Base-by-base conservation (phyloP, 2,113 vertebrate genomes). In the Hemiscyllium ocellatum region DNA sequence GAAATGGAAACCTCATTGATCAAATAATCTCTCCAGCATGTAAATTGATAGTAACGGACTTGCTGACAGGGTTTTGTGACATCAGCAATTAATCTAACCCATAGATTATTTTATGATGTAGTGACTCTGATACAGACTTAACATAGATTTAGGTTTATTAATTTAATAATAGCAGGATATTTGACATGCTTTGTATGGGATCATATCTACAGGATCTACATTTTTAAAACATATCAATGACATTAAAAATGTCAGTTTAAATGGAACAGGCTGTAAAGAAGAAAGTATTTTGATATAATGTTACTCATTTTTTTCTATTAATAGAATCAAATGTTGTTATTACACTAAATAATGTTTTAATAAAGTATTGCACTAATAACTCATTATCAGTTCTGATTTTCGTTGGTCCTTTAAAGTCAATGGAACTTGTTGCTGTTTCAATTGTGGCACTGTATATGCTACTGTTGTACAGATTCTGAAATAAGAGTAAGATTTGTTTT, bases 41-140 rank as follows among this genome's bases (percentile, higher is more conserved):
- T 24, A 94, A 94, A 4, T 24, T 94, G 93, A 94, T 94, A 94
- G 66, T 24, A 94, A 37, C 93, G 50, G 37, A 94, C 65, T 70
- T 61, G 87, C 10, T 90, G 52, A 61, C 56, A 76, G 26, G 56
- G 52, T n/a, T 42, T 68, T 50, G 24, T 52, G 68, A 95, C 68
- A 95, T 50, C 22, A 47, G 93, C 26, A 72, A 61, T 24, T 76
- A 47, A 52, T 72, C 13, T 76, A 72, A 8, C 69, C 37, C 42
- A 76, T 20, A 95, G 42, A 52, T 47, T 95, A 76, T 47, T 76
- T 50, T 95, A 52, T 95, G 94, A 95, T 95, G 19, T 29, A 52
- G 94, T 26, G 69, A 15, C 72, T 72, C 94, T 15, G 94, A 26
- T 72, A 76, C 15, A n/a, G 65, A 94, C 61, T 69, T 37, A 26